Base-by-base conservation (phyloP, 2,113 vertebrate species). In the Neodontobutis hainanensis region DNA sequence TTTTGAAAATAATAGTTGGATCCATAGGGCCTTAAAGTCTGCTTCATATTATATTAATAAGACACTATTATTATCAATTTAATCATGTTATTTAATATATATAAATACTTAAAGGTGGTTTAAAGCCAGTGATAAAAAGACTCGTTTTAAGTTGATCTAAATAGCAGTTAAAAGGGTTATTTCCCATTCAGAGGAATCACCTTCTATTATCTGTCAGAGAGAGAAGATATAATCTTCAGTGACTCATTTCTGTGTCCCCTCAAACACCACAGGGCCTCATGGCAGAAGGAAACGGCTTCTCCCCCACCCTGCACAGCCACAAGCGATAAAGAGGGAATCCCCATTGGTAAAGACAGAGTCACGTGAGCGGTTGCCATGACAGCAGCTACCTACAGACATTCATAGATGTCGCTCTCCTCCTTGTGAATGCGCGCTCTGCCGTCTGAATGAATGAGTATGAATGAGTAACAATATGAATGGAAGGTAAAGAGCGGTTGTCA, bases 301-400 rank as follows among this genome's bases (percentile, higher is more conserved):
- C 71, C 68, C 65, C 70, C 43, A 55, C 43, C 40, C 56, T 8
- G 1, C 48, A 43, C 44, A 34, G 36, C n/a, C 70, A 57, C 65
- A 50, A 47, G 42, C 46, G 32, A 74, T 65, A 77, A 16, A 59
- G 11, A 50, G 65, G 69, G 75, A 80, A 81, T 78, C 80, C 88
- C 78, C 61, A 81, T 85, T 85, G 77, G 81, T 84, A 76, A 75
- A 77, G 68, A 77, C 9, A 9, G 42, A 68, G 62, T 74, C 86
- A 87, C 67, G 81, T 89, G 81, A 87, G 74, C 27, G 0, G 88
- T 87, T 87, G 65, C 86, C 84, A 89, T 87, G 80, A 78, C 85
- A 88, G 71, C 84, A 64, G 77, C 65, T 74, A 61, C 75, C 72
- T 71, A 72, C 62, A 72, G 82, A 78, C 72, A 86, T 87, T 84